Conservation (phyloP, 2,797 vertebrate species). For the Basileuterus tristriatus region DNA sequence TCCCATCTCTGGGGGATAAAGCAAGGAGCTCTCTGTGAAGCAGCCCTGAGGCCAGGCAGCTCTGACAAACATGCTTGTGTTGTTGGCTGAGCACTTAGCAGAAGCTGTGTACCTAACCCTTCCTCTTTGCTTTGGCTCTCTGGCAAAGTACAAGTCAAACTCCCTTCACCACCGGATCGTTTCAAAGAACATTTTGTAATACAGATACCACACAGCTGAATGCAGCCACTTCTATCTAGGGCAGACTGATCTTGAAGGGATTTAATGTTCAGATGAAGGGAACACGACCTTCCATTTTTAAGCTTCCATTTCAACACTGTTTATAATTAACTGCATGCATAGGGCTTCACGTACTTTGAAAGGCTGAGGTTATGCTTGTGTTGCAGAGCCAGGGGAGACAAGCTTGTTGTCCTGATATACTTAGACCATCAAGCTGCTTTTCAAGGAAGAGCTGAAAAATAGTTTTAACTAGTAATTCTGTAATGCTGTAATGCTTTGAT, state of each 20-base stretch:
- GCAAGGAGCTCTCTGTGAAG: rapidly evolving
- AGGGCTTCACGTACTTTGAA: slow-evolving; percentile 17
- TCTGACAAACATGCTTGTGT: neutral
- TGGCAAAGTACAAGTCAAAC: neutral
- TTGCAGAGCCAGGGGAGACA: slow-evolving; percentile 18
- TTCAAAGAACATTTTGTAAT: slow-evolving; percentile 45
- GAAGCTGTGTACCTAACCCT: neutral
- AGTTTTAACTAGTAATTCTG: neutral
- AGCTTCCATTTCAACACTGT: slow-evolving; percentile 39
- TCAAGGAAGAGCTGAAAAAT: neutral
- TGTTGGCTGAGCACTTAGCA: neutral
- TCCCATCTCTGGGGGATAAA: neutral
- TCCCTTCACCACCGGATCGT: neutral
- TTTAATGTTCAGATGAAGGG: slow-evolving; percentile 51
- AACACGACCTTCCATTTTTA: slow-evolving; percentile 54
- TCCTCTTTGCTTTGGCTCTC: slow-evolving; percentile 33
- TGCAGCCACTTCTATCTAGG: slow-evolving; percentile 44
- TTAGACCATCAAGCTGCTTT: neutral
- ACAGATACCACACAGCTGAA: neutral
- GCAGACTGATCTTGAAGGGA: slow-evolving; percentile 50
- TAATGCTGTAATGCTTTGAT: neutral
- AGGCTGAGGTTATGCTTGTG: neutral
- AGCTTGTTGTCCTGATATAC: neutral
- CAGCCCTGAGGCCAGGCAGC: neutral
- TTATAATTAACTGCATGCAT: slow-evolving; percentile 41